Percentiles rank a stretch among this genome's conserved stretches.
phyloP scores from a whole-genome alignment of 2,888 invertebrate genomes.

The Camponotus fellah region DNA sequence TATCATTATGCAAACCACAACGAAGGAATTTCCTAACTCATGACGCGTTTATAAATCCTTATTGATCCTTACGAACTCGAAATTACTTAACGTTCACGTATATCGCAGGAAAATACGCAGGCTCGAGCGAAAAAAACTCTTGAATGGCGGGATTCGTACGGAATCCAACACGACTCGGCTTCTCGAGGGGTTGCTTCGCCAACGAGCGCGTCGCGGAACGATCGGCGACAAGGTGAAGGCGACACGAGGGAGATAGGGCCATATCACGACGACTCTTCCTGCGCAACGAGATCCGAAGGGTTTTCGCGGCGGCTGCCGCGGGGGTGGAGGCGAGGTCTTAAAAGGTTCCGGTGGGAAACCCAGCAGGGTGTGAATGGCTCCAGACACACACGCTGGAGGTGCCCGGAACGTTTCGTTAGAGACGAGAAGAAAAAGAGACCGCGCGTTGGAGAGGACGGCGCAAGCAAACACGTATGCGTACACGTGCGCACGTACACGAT shows the following conservation, averaged over 20 bases:
- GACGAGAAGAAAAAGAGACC: conserved; percentile 49
- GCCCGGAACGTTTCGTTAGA: conserved; percentile 63
- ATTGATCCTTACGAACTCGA: background rate
- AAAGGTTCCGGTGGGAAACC: conserved; percentile 80
- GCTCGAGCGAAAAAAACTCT: background rate
- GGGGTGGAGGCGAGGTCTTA: conserved; percentile 79
- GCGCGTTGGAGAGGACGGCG: conserved; percentile 14
- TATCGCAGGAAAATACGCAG: background rate
- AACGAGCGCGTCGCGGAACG: conserved; percentile 34
- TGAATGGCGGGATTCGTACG: conserved; percentile 6
- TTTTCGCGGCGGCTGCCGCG: conserved; percentile 73
- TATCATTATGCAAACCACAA: conserved; percentile 26
- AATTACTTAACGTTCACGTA: conserved; percentile 13
- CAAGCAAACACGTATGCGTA: conserved; percentile 45
- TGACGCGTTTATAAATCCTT: background rate
- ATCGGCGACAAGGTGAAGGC: conserved; percentile 34
- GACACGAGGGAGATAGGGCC: conserved; percentile 26
- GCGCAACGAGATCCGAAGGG: conserved; percentile 64
- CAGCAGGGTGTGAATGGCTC: conserved; percentile 78
- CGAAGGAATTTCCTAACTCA: background rate
- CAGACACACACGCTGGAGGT: conserved; percentile 70
- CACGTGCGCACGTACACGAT: conserved; percentile 52
- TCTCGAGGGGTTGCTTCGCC: conserved; percentile 38
- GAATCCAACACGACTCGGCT: conserved; percentile 19
- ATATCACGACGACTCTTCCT: conserved; percentile 58